Evolutionary conservation across 2,113 vertebrate species (phyloP).

Genomic region (Clarias magur): DNA sequence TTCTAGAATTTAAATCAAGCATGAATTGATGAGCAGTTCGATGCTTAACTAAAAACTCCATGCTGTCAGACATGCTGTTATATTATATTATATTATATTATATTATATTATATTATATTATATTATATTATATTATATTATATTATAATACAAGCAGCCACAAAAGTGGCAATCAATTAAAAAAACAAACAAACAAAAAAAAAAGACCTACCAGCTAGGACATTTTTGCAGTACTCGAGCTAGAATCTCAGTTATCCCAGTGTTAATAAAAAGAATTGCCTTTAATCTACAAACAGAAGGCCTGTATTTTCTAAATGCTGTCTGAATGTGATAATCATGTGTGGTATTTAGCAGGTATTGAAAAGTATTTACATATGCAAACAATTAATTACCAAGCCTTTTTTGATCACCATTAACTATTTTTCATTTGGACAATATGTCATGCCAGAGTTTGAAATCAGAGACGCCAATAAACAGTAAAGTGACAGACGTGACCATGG

Average conservation of each 20-base stretch:
- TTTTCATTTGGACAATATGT: not conserved
- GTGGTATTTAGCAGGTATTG: not conserved
- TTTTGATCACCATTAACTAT: not conserved
- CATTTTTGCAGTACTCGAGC: slow-evolving; percentile 6
- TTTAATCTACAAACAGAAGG: slow-evolving; percentile 2
- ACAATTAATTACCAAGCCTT: not conserved
- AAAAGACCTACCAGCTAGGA: slow-evolving; percentile 28
- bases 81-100: not conserved
- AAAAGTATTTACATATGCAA: slow-evolving; percentile 9
- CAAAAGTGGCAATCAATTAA: slow-evolving; percentile 8
- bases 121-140: not conserved
- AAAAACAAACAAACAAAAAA: slow-evolving; percentile 35
- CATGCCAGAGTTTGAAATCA: not conserved
- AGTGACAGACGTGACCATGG: not conserved
- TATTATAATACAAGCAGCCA: not conserved
- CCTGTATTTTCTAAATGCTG: not conserved
- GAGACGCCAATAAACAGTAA: not conserved
- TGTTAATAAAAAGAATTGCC: not conserved
- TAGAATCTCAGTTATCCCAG: slow-evolving; percentile 35
- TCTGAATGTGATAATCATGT: not conserved
- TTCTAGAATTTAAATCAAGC: slow-evolving; percentile 78
- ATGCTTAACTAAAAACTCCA: slow-evolving; percentile 67
- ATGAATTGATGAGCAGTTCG: slow-evolving; percentile 60
- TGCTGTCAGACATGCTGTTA: slow-evolving; percentile 67
- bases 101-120: not conserved